Evolutionary conservation across 2,113 vertebrate species (phyloP), one percentile per base, ranked within the genome.

Genomic region (Cynoglossus semilaevis): DNA sequence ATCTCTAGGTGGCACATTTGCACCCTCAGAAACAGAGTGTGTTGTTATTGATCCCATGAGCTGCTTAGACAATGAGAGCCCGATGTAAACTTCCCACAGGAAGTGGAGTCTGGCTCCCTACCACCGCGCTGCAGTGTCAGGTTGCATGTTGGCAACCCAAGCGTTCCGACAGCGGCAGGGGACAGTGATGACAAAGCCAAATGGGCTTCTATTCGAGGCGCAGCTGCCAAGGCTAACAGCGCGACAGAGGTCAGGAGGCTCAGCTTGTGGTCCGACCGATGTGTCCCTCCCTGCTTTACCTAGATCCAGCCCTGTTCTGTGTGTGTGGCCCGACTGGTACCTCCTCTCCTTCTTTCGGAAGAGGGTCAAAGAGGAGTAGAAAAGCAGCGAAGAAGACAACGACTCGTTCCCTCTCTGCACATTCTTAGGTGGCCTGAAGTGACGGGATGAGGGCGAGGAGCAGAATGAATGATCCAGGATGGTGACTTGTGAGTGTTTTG

Each of bases 281-380:
- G 45, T 47, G 52, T 51, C 58, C 47, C 59, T 49, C 52, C 52
- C 61, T 52, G 64, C 74, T 42, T 44, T 56, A 58, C 55, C 49
- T 15, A 65, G 41, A 70, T 70, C 60, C 66, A 58, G 42, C 53
- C 67, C 49, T 63, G 71, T 83, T 76, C 69, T 34, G 78, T 82
- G 79, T 88, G 84, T 86, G 85, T 88, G 88, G 87, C 81, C 87
- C 67, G 76, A 80, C 74, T 85, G 77, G 74, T 88, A 85, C 80
- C 72, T 77, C 74, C 53, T 77, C 78, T 77, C 51, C 70, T 45
- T 88, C 83, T 85, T 90, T 88, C 83, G 87, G 87, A n/a, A n/a
- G n/a, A n/a, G 71, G 71, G 61, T 62, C 57, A 47, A 57, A 65
- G 63, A 48, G 58, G 58, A 63, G 72, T 55, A 52, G 71, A 78